Percentiles rank a stretch among this genome's conserved stretches.
phyloP scores from a whole-genome alignment of 2,797 vertebrate genomes.

The Thalassophryne amazonica region DNA sequence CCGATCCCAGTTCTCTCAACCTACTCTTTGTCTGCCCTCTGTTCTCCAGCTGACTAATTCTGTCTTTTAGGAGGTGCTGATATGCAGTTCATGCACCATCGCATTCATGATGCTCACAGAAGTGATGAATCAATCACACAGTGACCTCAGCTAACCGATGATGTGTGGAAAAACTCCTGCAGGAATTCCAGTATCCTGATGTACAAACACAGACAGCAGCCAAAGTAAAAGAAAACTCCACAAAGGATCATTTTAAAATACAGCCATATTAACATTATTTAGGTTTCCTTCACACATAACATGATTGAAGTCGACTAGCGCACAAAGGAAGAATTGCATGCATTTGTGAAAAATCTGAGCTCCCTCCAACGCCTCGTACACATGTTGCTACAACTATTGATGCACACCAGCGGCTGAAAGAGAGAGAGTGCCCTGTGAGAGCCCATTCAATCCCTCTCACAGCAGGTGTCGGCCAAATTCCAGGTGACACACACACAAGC shows the following conservation, averaged over 20 bases:
- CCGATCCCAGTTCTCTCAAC: constrained; percentile 43
- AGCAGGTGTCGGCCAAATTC: no score
- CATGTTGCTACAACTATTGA: no score
- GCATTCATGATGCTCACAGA: constrained; percentile 12
- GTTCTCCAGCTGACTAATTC: constrained; percentile 45
- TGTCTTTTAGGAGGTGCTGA: constrained; percentile 30
- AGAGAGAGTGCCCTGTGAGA: no score
- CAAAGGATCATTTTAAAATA: constrained; percentile 12
- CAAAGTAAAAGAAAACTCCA: constrained; percentile 14
- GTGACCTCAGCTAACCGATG: background rate
- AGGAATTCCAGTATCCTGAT: constrained; percentile 5
- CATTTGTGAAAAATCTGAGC: no score
- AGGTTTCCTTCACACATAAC: no score
- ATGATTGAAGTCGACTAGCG: no score
- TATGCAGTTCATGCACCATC: constrained; percentile 25
- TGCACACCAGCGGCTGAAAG: no score
- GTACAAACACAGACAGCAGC: constrained; percentile 19
- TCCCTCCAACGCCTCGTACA: no score
- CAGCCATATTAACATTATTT: background rate
- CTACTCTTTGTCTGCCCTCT: constrained; percentile 53
- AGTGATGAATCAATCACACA: constrained; percentile 17
- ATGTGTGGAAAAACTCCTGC: constrained; percentile 34
- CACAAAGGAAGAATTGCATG: no score
- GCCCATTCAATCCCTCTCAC: no score
- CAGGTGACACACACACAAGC: no score